Conservation (phyloP, 2,797 vertebrate species). For the Buphagus erythrorhynchus region DNA sequence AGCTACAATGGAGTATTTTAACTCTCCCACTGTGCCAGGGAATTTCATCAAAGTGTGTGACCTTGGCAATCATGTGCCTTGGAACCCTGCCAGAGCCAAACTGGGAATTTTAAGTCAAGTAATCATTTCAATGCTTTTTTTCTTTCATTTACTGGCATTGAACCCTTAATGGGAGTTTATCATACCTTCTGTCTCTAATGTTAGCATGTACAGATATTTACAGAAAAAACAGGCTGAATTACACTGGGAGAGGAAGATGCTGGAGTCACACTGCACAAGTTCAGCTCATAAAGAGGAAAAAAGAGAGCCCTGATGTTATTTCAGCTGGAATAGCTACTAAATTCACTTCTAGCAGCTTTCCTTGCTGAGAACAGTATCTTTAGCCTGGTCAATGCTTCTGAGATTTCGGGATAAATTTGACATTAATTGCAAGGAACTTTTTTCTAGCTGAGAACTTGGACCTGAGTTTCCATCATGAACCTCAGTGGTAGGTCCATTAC, state of each 20-base stretch:
- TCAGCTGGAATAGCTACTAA: slow-evolving; percentile 53
- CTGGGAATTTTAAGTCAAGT: background rate
- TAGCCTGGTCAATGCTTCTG: background rate
- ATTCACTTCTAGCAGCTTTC: slow-evolving; percentile 5
- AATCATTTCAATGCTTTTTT: background rate
- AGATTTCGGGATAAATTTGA: background rate
- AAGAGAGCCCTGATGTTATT: slow-evolving; percentile 31
- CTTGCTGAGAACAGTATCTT: slow-evolving; percentile 1
- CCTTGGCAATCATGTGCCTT: slow-evolving; percentile 17
- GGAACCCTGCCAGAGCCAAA: slow-evolving; percentile 12
- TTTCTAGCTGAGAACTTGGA: background rate
- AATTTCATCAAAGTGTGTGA: slow-evolving; percentile 45
- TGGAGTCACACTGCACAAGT: background rate
- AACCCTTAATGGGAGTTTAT: background rate
- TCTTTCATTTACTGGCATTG: background rate
- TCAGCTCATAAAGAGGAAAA: background rate
- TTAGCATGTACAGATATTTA: slow-evolving; percentile 1
- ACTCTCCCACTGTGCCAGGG: slow-evolving; percentile 44
- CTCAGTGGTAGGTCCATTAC: background rate
- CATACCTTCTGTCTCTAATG: background rate
- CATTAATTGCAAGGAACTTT: background rate
- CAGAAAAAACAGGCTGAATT: background rate
- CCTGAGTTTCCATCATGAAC: background rate
- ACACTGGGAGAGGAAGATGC: background rate
- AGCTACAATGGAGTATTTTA: background rate